Evolutionary conservation across 2,888 invertebrate genomes (phyloP).

Genomic region (Marasmarcha lunaedactyla): DNA sequence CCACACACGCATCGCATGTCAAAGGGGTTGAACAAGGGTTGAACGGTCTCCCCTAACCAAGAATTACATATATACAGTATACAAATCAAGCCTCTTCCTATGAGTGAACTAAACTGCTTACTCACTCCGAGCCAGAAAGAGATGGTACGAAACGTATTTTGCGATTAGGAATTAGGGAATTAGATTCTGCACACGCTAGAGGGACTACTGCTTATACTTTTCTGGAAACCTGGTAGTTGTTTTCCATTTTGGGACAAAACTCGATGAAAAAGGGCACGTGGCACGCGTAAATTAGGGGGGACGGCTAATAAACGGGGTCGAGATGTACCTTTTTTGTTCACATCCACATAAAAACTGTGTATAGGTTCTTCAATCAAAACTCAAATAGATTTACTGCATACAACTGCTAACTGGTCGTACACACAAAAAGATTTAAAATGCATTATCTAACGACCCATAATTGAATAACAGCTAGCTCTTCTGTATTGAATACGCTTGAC

Average conservation of each 20-base stretch:
- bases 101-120: background rate
- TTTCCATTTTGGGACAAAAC: constrained; percentile 72
- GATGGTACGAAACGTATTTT: constrained; percentile 35
- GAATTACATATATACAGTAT: constrained; percentile 22
- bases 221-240: constrained; percentile 61
- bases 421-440: no score
- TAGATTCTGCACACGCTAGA: constrained; percentile 62
- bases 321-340: no score
- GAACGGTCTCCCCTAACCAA: constrained; percentile 42
- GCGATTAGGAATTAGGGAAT: constrained; percentile 47
- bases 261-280: constrained; percentile 63
- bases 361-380: no score
- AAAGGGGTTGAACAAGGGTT: constrained; percentile 48
- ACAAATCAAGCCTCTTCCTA: background rate
- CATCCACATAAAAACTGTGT: no score
- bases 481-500: background rate
- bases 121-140: constrained; percentile 40
- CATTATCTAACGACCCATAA: no score
- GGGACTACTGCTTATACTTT: constrained; percentile 34
- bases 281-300: constrained; percentile 28
- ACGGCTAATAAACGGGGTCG: no score
- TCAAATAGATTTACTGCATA: no score
- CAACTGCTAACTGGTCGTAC: no score
- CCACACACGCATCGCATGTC: constrained; percentile 50
- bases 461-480: no score